These are phyloP conservation scores for Cetoscarus ocellatus DNA, from an alignment of 2,797 vertebrate genomes.

Conservation along the genomic window DNA sequence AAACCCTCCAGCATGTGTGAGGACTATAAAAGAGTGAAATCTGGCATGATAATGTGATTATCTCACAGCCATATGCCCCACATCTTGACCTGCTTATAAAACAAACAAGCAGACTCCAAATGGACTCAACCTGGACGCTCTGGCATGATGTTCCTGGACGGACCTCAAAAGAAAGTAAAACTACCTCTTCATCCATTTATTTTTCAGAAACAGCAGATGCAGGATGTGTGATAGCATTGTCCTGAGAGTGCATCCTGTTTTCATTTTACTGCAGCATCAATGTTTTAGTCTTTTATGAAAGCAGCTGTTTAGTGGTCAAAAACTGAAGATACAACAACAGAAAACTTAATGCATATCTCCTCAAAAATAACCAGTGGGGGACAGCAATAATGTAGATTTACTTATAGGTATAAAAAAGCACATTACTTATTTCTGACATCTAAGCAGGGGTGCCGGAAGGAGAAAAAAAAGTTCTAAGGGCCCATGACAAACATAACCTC, in stretches of 20 bases:
- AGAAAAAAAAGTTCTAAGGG: too few relatives aligned
- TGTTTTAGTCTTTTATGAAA: constrained; percentile 3
- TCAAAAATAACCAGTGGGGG: too few relatives aligned
- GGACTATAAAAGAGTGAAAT: constrained; percentile 39
- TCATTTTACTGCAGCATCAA: constrained; percentile 18
- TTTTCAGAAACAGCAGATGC: constrained; percentile 37
- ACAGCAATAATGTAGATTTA: too few relatives aligned
- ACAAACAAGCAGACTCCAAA: constrained; percentile 27
- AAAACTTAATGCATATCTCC: not conserved
- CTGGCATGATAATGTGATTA: constrained; percentile 17
- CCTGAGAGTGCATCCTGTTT: constrained; percentile 40
- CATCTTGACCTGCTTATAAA: constrained; percentile 15
- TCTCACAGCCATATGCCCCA: constrained; percentile 17
- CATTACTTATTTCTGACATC: too few relatives aligned
- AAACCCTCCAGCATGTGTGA: constrained; percentile 4
- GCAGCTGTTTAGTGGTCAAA: constrained; percentile 21
- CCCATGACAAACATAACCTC: too few relatives aligned
- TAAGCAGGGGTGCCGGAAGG: too few relatives aligned
- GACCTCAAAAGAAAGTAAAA: constrained; percentile 52
- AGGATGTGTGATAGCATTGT: constrained; percentile 55
- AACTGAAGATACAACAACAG: not conserved
- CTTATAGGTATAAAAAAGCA: too few relatives aligned
- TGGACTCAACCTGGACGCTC: constrained; percentile 26
- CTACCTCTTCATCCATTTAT: not conserved
- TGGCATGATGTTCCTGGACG: constrained; percentile 55